Percentiles rank a stretch among this genome's conserved stretches.
phyloP scores from a whole-genome alignment of 2,888 invertebrate species.

The Drosophila putrida region DNA sequence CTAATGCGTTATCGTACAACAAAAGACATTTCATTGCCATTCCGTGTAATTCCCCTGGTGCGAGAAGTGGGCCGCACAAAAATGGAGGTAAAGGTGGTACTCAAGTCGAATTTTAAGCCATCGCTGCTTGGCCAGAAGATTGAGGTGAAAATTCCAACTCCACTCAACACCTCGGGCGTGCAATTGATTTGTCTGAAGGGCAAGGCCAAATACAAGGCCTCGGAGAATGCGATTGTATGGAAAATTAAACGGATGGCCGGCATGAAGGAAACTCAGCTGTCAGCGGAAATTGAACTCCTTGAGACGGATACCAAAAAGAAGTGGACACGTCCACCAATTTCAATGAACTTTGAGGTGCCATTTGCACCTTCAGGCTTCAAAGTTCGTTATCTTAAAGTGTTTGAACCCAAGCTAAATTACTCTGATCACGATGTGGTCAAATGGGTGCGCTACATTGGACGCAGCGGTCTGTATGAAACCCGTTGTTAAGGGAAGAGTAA shows the following conservation, averaged over 20 bases:
- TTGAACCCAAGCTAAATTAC: conserved; percentile 99
- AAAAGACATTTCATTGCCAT: conserved; percentile 99
- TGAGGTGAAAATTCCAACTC: conserved; percentile 99
- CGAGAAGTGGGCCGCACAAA: conserved; percentile 99
- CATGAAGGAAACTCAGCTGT: conserved; percentile 99
- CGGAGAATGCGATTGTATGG: conserved; percentile 99
- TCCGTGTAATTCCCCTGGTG: conserved; percentile 99
- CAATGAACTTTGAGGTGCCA: conserved; percentile 99
- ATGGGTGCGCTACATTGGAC: conserved; percentile 99
- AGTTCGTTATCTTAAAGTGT: conserved; percentile 99
- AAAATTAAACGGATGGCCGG: conserved; percentile 98
- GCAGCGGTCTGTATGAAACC: conserved; percentile 99
- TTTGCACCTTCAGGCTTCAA: conserved; percentile 99
- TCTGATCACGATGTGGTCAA: conserved; percentile 99
- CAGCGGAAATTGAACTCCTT: conserved; percentile 99
- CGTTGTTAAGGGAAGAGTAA: conserved; percentile 90
- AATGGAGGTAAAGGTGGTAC: conserved; percentile 99
- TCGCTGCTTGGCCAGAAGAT: conserved; percentile 99
- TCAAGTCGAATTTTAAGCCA: conserved; percentile 99
- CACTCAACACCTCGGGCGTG: conserved; percentile 99
- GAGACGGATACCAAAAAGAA: conserved; percentile 99
- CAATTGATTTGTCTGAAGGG: conserved; percentile 99
- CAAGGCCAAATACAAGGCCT: conserved; percentile 99
- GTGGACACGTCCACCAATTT: conserved; percentile 99
- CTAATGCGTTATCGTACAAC: conserved; percentile 99